Percentiles rank a stretch among this genome's conserved stretches.
These are phyloP conservation scores for Ariolimax columbianus DNA, from an alignment of 2,888 invertebrate genomes.

Conservation along the genomic window DNA sequence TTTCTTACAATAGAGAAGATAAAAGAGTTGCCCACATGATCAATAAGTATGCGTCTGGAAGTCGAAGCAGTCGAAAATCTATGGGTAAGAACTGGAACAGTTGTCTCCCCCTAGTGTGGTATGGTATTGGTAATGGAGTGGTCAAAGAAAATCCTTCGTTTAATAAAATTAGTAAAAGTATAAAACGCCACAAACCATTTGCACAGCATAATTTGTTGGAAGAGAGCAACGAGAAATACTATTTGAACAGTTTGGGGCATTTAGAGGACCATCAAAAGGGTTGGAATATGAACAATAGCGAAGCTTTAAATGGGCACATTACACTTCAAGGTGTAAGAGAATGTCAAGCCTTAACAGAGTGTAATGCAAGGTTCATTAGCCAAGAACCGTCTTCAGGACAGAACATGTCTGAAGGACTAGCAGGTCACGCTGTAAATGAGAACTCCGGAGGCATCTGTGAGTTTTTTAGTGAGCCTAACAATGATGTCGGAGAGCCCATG, in stretches of 20 bases:
- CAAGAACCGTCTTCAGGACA: neutral
- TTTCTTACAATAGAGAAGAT: conserved; percentile 6
- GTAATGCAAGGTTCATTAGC: neutral
- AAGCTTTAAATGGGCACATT: neutral
- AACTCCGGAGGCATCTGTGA: neutral
- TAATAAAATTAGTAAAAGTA: neutral
- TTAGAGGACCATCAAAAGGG: neutral
- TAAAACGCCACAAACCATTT: neutral
- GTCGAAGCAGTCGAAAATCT: neutral
- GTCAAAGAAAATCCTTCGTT: neutral
- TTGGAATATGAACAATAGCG: neutral
- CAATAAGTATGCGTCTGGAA: conserved; percentile 14
- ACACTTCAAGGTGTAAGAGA: neutral
- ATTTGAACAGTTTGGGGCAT: too few relatives aligned
- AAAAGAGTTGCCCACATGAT: conserved; percentile 21
- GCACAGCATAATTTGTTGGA: neutral
- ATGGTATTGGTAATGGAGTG: neutral
- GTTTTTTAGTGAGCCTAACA: neutral
- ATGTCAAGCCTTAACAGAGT: neutral
- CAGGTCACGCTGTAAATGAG: neutral
- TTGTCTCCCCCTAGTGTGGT: neutral
- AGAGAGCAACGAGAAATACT: too few relatives aligned
- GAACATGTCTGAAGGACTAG: neutral
- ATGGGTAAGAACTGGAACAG: conserved; percentile 25
- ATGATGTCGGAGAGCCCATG: too few relatives aligned